A percentile compares a stretch with the other conserved stretches of the same genome.
Evolutionary conservation across 2,113 vertebrate genomes (phyloP).

Genomic region (Thunnus thynnus): DNA sequence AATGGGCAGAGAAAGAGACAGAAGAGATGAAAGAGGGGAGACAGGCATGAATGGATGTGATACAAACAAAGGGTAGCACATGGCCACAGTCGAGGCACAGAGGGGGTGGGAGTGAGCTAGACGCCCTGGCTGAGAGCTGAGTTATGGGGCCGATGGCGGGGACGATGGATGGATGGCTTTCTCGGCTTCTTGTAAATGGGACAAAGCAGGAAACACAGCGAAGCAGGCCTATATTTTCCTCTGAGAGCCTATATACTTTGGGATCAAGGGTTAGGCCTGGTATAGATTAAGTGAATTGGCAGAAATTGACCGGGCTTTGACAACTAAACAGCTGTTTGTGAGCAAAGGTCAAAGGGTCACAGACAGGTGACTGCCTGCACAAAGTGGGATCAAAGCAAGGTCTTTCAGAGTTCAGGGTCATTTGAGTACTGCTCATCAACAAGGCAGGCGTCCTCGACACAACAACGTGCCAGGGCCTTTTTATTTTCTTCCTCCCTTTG

Average conservation of each 20-base stretch:
- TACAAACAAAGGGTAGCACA: conserved; percentile 41
- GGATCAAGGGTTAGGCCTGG: conserved; percentile 39
- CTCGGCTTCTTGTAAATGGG: conserved; percentile 60
- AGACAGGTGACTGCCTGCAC: conserved; percentile 31
- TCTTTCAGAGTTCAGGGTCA: conserved; percentile 58
- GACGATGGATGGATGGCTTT: conserved; percentile 53
- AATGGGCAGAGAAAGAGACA: conserved; percentile 8
- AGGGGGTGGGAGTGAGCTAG: conserved; percentile 26
- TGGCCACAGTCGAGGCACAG: conserved; percentile 23
- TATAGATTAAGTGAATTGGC: conserved; percentile 34
- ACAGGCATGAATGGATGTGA: conserved; percentile 37
- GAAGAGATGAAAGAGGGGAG: conserved; percentile 46
- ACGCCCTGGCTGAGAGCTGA: conserved; percentile 30
- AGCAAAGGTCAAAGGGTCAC: conserved; percentile 42
- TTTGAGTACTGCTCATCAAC: conserved; percentile 33
- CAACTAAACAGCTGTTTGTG: conserved; percentile 54
- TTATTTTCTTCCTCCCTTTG: conserved; percentile 23
- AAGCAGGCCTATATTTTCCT: conserved; percentile 20
- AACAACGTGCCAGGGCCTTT: conserved; percentile 15
- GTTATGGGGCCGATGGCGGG: conserved; percentile 26
- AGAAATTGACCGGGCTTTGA: conserved; percentile 35
- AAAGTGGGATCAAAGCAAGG: conserved; percentile 30
- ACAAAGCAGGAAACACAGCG: conserved; percentile 27
- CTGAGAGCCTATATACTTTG: conserved; percentile 13
- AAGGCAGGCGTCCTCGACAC: conserved; percentile 33